Evolutionary conservation across 2,888 invertebrate genomes (phyloP).

Genomic region (Caenorhabditis sp.): DNA sequence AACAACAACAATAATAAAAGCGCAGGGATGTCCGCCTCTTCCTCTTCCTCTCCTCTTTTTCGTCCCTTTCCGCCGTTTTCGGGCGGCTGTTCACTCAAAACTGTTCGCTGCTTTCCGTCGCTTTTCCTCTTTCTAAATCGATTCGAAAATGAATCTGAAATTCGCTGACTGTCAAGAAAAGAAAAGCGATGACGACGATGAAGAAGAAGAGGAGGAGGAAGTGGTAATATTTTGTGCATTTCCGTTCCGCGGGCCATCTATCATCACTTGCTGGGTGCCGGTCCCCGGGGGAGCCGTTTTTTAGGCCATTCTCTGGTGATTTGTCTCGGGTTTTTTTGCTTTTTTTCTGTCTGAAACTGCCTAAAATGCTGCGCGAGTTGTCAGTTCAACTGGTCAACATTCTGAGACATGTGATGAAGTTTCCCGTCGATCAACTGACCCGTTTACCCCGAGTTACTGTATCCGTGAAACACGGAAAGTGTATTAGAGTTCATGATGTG

Average conservation of each 20-base stretch:
- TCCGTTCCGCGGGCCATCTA: conserved; percentile 11
- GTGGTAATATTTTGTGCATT: conserved; percentile 24
- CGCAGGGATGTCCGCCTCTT: neutral
- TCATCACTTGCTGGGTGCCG: conserved; percentile 25
- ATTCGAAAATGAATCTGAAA: conserved; percentile 2
- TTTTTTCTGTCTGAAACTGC: conserved; percentile 26
- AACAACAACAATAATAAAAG: conserved; percentile 38
- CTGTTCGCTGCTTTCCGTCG: conserved; percentile 16
- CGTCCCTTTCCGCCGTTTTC: conserved; percentile 8
- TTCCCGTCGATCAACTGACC: conserved; percentile 10
- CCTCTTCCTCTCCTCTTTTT: neutral
- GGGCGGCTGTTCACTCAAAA: conserved; percentile 41
- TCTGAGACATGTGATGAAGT: conserved; percentile 6
- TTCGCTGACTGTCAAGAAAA: conserved; percentile 3
- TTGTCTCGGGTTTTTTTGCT: conserved; percentile 12
- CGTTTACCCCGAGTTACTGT: conserved; percentile 25
- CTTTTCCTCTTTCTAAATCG: neutral
- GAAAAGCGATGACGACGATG: neutral
- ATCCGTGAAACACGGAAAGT: conserved; percentile 22
- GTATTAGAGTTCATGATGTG: conserved; percentile 38
- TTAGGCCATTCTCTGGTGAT: conserved; percentile 28
- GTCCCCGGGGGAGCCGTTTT: conserved; percentile 22
- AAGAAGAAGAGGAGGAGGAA: conserved; percentile 19
- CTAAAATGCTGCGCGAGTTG: conserved; percentile 22
- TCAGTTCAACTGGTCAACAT: conserved; percentile 30